A percentile compares a stretch with the other conserved stretches of the same genome.
These are phyloP conservation scores for Sycophila sp. DNA, from an alignment of 1,140 invertebrate genomes.

Conservation along the genomic window DNA sequence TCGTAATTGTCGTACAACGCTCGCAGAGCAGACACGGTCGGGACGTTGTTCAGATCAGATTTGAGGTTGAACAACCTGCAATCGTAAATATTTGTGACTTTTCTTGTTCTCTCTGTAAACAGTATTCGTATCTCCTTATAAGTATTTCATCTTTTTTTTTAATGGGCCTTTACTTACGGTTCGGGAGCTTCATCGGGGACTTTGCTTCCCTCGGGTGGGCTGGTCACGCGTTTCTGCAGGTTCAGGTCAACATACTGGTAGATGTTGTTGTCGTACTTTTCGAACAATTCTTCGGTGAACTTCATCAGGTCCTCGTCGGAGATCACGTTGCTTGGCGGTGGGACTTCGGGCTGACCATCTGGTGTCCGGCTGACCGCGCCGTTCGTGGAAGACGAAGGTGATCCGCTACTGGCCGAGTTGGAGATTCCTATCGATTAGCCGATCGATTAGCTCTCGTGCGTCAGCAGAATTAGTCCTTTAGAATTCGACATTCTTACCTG, in stretches of 20 bases:
- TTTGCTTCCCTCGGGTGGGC: conserved; percentile 42
- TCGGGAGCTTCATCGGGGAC: conserved; percentile 54
- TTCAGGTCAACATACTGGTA: conserved; percentile 54
- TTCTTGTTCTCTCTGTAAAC: too few species aligned
- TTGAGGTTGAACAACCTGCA: conserved; percentile 56
- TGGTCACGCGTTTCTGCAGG: conserved; percentile 49
- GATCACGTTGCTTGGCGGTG: conserved; percentile 41
- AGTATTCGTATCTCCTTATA: too few species aligned
- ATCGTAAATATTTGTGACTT: conserved; percentile 29
- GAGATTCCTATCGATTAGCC: too few species aligned
- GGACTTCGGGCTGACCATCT: not conserved
- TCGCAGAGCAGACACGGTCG: conserved; percentile 71
- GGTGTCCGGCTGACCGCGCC: not conserved
- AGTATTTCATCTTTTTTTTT: too few species aligned
- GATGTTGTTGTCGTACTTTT: conserved; percentile 53
- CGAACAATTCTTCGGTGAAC: conserved; percentile 58
- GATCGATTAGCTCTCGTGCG: too few species aligned
- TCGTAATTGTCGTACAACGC: conserved; percentile 79
- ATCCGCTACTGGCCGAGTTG: too few species aligned
- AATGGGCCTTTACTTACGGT: conserved; percentile 51
- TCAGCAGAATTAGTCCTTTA: too few species aligned
- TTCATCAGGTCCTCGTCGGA: conserved; percentile 52
- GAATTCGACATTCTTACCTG: too few species aligned
- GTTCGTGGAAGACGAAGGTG: not conserved
- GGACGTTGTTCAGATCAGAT: conserved; percentile 45